These are phyloP conservation scores for Dasypus novemcinctus DNA, from an alignment of 2,113 vertebrate species.

Conservation along the genomic window DNA sequence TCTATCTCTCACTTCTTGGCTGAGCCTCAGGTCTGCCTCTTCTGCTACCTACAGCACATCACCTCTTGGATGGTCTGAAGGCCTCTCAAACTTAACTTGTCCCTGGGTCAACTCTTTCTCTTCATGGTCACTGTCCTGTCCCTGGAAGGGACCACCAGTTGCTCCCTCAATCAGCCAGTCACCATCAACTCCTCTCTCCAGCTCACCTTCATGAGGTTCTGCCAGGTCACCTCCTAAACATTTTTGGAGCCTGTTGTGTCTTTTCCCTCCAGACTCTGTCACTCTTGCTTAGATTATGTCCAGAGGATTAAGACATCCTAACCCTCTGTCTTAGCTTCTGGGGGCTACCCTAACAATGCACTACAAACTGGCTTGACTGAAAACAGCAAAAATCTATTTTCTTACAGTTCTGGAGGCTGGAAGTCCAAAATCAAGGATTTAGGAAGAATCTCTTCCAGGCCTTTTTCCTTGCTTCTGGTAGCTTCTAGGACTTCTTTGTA, in stretches of 20 bases:
- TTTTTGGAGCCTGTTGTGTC: neutral
- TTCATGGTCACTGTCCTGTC: neutral
- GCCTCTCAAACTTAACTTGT: neutral
- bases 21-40: neutral
- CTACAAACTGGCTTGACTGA: too few species aligned
- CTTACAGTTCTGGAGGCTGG: too few species aligned
- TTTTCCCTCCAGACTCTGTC: neutral
- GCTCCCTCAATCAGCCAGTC: neutral
- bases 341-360: too few species aligned
- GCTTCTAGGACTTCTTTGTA: too few species aligned
- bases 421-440: too few species aligned
- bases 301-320: fast-evolving
- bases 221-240: neutral
- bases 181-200: neutral
- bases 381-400: too few species aligned
- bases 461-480: too few species aligned
- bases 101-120: too few species aligned
- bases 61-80: neutral
- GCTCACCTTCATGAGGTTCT: neutral
- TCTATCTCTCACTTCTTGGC: neutral
- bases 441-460: too few species aligned
- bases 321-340: neutral
- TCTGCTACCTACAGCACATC: neutral
- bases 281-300: neutral
- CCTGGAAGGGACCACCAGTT: neutral